phyloP scores from a whole-genome alignment of 2,113 vertebrate genomes.

The Candoia aspera region DNA sequence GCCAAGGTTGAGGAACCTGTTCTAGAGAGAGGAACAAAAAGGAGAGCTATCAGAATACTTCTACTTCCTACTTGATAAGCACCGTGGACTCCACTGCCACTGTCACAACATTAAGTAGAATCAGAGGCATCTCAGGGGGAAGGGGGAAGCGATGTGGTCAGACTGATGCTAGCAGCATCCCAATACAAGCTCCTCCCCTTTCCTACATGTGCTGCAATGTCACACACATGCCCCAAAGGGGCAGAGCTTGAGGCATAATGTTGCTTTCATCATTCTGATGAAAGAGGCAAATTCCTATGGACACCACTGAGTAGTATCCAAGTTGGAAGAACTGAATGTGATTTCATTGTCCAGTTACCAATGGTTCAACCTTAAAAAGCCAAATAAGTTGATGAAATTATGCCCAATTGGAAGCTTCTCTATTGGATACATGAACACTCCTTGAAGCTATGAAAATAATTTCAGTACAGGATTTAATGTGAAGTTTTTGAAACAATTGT shows the following conservation, averaged over 20 bases:
- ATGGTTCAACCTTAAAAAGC: not conserved
- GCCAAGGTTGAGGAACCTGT: no score
- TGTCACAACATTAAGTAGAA: not conserved
- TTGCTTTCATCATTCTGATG: not conserved
- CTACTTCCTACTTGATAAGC: not conserved
- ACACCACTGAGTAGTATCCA: not conserved
- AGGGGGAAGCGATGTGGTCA: not conserved
- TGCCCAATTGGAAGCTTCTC: not conserved
- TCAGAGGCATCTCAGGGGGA: not conserved
- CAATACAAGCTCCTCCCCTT: not conserved
- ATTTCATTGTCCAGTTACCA: not conserved
- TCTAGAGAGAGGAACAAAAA: no score
- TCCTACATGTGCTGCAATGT: not conserved
- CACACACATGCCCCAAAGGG: not conserved
- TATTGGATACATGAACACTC: not conserved
- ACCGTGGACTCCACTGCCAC: not conserved
- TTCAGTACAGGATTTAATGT: not conserved
- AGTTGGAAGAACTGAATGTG: not conserved
- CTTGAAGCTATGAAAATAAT: not conserved
- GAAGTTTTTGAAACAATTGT: not conserved
- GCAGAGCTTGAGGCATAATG: not conserved
- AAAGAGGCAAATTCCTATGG: not conserved
- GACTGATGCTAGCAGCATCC: not conserved
- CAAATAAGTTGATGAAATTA: not conserved
- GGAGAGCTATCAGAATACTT: not conserved